These are phyloP conservation scores for Enteromius anoplus DNA, from an alignment of 2,797 vertebrate species.

Conservation along the genomic window DNA sequence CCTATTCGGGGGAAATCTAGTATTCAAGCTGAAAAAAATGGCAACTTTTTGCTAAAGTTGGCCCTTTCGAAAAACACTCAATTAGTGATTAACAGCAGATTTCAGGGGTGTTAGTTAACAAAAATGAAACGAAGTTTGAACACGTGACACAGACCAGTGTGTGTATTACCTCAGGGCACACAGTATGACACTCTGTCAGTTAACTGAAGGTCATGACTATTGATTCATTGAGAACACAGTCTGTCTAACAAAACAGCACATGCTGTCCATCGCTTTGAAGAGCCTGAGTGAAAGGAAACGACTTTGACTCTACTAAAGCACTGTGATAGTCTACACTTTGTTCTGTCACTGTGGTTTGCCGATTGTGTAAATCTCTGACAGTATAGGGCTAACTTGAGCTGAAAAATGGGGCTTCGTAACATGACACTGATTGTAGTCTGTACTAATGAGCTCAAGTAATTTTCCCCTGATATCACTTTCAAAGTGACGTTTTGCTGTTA, in stretches of 20 bases:
- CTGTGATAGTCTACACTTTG: slow-evolving; percentile 21
- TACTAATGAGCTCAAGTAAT: slow-evolving; percentile 47
- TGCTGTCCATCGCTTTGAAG: background rate
- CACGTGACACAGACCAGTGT: background rate
- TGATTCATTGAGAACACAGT: slow-evolving; percentile 46
- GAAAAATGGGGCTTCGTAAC: slow-evolving; percentile 29
- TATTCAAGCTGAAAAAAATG: slow-evolving; percentile 21
- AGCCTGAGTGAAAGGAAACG: background rate
- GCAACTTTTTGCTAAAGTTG: slow-evolving; percentile 9
- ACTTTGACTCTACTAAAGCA: slow-evolving; percentile 17
- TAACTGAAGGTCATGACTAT: slow-evolving; percentile 56
- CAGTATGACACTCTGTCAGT: slow-evolving; percentile 39
- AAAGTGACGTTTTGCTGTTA: slow-evolving; percentile 44
- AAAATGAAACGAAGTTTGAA: background rate
- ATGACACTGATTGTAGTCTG: slow-evolving; percentile 41
- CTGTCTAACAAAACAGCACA: slow-evolving; percentile 41
- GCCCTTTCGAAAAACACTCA: background rate
- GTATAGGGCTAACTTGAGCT: background rate
- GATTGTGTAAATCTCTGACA: slow-evolving; percentile 35
- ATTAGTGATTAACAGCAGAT: slow-evolving; percentile 5
- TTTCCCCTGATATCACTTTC: slow-evolving; percentile 38
- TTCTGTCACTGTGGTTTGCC: slow-evolving; percentile 16
- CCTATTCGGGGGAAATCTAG: slow-evolving; percentile 33
- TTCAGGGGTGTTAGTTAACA: background rate
- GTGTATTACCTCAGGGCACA: slow-evolving; percentile 29